Evolutionary conservation across 2,113 vertebrate genomes (phyloP), one percentile per base, ranked within the genome.

Genomic region (Willisornis vidua): DNA sequence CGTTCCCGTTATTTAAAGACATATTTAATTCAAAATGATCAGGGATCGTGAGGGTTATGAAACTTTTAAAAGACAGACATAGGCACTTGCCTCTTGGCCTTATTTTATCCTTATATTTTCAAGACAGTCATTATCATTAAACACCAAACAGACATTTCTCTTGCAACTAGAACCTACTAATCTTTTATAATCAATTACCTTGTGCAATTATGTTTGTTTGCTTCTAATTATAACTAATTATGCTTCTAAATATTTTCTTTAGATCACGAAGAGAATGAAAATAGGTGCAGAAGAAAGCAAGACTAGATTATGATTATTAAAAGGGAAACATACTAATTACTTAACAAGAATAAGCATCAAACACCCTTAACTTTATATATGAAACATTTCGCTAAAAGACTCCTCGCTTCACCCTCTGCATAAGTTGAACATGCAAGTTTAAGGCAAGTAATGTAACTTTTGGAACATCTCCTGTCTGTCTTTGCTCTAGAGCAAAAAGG

Each of bases 201-300:
- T 55, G 79, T 35, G 88, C 95, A 97, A 96, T 97, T 97, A 96
- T 85, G 96, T 96, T 97, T 98, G 97, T 97, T 98, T 98, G 96
- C 96, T 97, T 97, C 98, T 97, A 98, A 98, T 98, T 98, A 97
- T 97, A 97, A 97, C 94, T 98, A 97, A 98, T 98, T 97, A 97
- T 78, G 85, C 93, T 95, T 97, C 97, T 96, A 98, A 98, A 98
- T 97, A 97, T 94, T 96, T 97, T 97, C 95, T 97, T 98, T 96
- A 97, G 96, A 97, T 97, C 97, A 97, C 46, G 86, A 87, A 90
- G 82, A 97, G 96, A 94, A 96, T 82, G 87, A 96, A 97, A 97
- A 97, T 73, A 91, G 89, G 89, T 78, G 90, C 46, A 96, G 88
- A 87, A 78, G 92, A 97, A 95, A 94, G 95, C 43, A 33, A 94